Base-by-base conservation (phyloP, 2,797 vertebrate species). In the Helarctos malayanus region DNA sequence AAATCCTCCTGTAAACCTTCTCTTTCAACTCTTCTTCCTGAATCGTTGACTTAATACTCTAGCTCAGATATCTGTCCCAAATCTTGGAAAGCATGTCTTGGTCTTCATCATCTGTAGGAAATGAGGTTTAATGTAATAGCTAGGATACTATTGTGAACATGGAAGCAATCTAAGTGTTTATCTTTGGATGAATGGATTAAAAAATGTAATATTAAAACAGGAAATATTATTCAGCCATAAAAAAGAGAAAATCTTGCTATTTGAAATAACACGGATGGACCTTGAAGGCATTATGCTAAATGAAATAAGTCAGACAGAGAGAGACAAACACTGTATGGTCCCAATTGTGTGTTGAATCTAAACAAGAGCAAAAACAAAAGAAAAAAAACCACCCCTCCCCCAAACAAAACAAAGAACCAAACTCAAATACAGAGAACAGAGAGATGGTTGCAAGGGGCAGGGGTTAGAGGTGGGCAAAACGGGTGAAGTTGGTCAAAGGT, bases 11-110 rank as follows among this genome's bases (percentile, higher is more conserved):
- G 61, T 56, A 82, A 75, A 71, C 0, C 13, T 35, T 63, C 75
- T 45, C 1, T 96, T 93, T 83, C 71, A 84, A 7, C 2, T 54
- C 13, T 41, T 96, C n/a, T 71, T 65, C 15, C n/a, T 32, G 0
- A 81, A n/a, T 47, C 7, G 25, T 69, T 89, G 21, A 86, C 73
- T 94, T 18, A 89, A 14, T 57, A 38, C 11, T 90, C 52, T 65
- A 95, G 7, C 65, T 96, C 71, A 96, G 84, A 87, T 73, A 81
- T 94, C 97, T 92, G 7, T 87, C 41, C 32, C 56, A 41, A 47
- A 21, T 29, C 0, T 95, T 88, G 35, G 68, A 81, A 97, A 85
- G 69, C 19, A 13, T 54, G 54, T 19, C 15, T 49, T 73, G 41
- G 73, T 65, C 32, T 56, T 76, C 27, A 57, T 82, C 21, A 32